Evolutionary conservation across 92 coral and sea anemone genomes (phyloP).

Genomic region (Zoanthus sansibaricus): DNA sequence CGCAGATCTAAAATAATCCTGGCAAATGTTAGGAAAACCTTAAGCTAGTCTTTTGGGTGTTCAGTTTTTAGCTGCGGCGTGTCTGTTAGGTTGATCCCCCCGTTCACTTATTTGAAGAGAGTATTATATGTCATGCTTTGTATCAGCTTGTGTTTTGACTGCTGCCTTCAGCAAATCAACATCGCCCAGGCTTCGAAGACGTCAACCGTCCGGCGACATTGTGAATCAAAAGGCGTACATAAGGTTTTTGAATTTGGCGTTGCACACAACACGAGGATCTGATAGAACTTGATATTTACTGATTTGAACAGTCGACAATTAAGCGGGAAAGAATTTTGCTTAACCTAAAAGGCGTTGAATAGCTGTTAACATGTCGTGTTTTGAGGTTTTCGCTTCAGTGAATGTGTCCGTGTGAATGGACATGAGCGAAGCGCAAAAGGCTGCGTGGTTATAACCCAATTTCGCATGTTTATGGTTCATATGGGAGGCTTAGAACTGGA

Average conservation of each 20-base stretch:
- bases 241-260: neutral
- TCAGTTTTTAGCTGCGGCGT: slow-evolving; percentile 39
- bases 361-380: slow-evolving; percentile 41
- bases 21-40: slow-evolving; percentile 3
- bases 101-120: slow-evolving; percentile 13
- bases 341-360: slow-evolving; percentile 29
- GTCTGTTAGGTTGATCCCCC: slow-evolving; percentile 42
- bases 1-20: neutral
- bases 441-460: slow-evolving; percentile 9
- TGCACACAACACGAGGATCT: neutral
- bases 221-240: slow-evolving; percentile 35
- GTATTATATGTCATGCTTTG: slow-evolving; percentile 39
- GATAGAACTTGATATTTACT: no score
- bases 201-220: slow-evolving; percentile 29
- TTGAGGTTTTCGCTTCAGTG: slow-evolving; percentile 39
- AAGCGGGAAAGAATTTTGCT: slow-evolving; percentile 1
- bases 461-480: slow-evolving; percentile 43
- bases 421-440: slow-evolving; percentile 14
- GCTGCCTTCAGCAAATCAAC: slow-evolving; percentile 32
- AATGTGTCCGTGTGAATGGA: slow-evolving; percentile 18
- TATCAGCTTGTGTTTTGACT: slow-evolving; percentile 49
- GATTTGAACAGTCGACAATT: neutral
- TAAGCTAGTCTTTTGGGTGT: slow-evolving; percentile 14
- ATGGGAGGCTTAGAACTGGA: slow-evolving; percentile 48
- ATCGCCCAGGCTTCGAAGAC: slow-evolving; percentile 47